Evolutionary conservation across 2,797 vertebrate genomes (phyloP).

Genomic region (Aeoliscus strigatus): DNA sequence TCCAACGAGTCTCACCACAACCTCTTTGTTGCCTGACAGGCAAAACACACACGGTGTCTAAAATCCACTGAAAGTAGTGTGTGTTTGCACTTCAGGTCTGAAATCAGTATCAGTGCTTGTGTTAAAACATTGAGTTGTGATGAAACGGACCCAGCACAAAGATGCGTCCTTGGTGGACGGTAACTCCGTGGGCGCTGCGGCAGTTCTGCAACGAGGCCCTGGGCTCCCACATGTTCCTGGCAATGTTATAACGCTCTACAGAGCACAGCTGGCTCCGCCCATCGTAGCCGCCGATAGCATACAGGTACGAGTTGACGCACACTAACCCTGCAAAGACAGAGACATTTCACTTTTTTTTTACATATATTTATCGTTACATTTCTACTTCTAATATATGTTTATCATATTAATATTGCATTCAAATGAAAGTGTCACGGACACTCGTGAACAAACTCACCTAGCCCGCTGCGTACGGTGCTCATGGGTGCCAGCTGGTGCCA

Average conservation of each 20-base stretch:
- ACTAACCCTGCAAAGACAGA: slow-evolving; percentile 65
- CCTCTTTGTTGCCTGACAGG: no score
- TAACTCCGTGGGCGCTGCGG: slow-evolving; percentile 76
- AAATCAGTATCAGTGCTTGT: no score
- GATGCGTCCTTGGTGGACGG: slow-evolving; percentile 71
- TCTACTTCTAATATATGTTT: no score
- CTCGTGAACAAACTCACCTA: slow-evolving; percentile 65
- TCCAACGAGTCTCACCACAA: no score
- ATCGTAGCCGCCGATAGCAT: slow-evolving; percentile 78
- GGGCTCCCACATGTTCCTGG: slow-evolving; percentile 72
- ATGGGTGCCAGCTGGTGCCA: slow-evolving; percentile 78
- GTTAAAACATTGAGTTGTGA: no score
- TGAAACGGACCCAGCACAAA: slow-evolving; percentile 73
- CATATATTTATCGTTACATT: no score
- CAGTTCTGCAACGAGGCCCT: slow-evolving; percentile 73
- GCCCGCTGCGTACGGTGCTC: slow-evolving; percentile 74
- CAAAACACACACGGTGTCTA: no score
- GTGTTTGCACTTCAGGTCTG: no score
- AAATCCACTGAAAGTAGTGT: no score
- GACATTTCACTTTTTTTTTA: no score
- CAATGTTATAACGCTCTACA: slow-evolving; percentile 74
- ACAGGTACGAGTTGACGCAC: slow-evolving; percentile 72
- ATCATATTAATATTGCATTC: no score
- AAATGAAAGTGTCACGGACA: no score
- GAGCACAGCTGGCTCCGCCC: slow-evolving; percentile 72